Conservation (phyloP, 2,888 invertebrate species). For the Diarsia brunnea region DNA sequence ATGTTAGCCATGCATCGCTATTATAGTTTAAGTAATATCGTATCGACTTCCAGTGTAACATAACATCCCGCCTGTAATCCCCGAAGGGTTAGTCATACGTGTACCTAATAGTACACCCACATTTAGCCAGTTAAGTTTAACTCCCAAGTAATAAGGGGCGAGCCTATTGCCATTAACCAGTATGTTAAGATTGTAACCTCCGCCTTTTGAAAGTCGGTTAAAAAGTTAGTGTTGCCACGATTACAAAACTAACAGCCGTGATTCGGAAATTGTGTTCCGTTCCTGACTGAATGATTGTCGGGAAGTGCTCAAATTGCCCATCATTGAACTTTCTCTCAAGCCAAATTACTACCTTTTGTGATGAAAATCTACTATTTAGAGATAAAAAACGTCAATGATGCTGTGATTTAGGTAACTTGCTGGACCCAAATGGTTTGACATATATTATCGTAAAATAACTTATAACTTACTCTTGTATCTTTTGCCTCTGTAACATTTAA, state of each 20-base stretch:
- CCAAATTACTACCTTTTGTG: background rate
- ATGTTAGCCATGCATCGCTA: background rate
- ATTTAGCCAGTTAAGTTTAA: too few species aligned
- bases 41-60: too few species aligned
- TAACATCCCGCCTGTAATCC: too few species aligned
- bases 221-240: background rate
- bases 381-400: background rate
- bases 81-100: too few species aligned
- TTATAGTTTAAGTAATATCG: background rate
- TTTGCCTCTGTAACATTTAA: too few species aligned
- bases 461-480: too few species aligned
- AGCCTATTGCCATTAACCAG: too few species aligned
- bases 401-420: background rate
- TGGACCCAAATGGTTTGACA: background rate
- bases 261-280: constrained; percentile 16
- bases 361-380: background rate
- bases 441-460: too few species aligned
- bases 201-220: too few species aligned
- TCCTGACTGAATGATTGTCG: background rate
- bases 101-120: too few species aligned
- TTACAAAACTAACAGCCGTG: background rate
- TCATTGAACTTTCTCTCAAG: background rate
- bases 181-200: too few species aligned
- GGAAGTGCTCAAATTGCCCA: background rate
- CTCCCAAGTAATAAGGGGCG: too few species aligned